Conservation (phyloP, 1,140 invertebrate genomes). For the Bombus sylvicola region DNA sequence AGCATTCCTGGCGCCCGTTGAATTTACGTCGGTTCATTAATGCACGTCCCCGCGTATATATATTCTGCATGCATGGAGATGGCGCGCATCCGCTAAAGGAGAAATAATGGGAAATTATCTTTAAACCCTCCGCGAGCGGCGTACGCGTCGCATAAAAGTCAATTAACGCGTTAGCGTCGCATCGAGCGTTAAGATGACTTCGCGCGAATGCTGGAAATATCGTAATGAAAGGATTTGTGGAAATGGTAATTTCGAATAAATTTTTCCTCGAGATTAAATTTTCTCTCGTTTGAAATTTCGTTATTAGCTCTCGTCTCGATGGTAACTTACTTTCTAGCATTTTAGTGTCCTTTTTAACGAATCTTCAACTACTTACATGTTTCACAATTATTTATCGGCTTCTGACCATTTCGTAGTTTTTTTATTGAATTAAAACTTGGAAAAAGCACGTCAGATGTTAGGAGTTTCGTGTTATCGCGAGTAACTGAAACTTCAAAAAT, state of each 20-base stretch:
- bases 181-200: not conserved
- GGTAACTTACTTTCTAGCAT: not conserved
- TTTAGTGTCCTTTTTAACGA: not conserved
- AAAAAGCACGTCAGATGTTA: too few species aligned
- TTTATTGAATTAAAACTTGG: too few species aligned
- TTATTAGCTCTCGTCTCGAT: not conserved
- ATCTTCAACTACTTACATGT: not conserved
- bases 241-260: not conserved
- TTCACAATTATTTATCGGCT: not conserved
- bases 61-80: not conserved
- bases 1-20: slow-evolving; percentile 4
- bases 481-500: not conserved
- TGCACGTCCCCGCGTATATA: not conserved
- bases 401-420: too few species aligned
- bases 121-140: not conserved
- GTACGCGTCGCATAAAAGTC: slow-evolving; percentile 40
- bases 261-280: too few species aligned
- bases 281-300: not conserved
- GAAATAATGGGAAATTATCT: slow-evolving; percentile 35
- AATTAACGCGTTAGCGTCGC: slow-evolving; percentile 54
- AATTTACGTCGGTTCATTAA: slow-evolving; percentile 38
- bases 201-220: not conserved
- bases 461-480: too few species aligned
- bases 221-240: too few species aligned
- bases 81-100: not conserved